Evolutionary conservation across 2,888 invertebrate genomes (phyloP).

Genomic region (Lacanobia wlatinum): DNA sequence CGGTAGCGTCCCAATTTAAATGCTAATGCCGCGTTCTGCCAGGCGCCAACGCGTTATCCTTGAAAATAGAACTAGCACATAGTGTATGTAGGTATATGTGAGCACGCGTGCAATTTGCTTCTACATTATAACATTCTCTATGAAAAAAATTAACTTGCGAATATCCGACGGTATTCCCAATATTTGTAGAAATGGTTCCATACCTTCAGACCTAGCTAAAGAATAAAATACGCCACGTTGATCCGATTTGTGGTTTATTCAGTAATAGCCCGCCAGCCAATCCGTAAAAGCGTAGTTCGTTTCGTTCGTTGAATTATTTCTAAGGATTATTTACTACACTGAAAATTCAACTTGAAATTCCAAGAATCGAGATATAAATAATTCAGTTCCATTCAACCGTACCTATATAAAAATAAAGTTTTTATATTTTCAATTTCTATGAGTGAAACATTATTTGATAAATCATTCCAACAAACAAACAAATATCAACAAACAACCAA

Average conservation of each 20-base stretch:
- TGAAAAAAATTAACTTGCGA: constrained; percentile 29
- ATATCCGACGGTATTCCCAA: constrained; percentile 14
- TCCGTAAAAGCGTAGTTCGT: constrained; percentile 38
- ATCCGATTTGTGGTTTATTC: constrained; percentile 39
- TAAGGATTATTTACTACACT: constrained; percentile 43
- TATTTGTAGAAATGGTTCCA: constrained; percentile 15
- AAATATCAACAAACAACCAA: too few species aligned
- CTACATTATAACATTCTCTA: constrained; percentile 40
- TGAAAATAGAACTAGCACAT: constrained; percentile 75
- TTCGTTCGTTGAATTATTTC: constrained; percentile 49
- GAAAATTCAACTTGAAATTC: constrained; percentile 37
- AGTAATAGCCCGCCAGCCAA: constrained; percentile 40
- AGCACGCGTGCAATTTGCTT: constrained; percentile 42
- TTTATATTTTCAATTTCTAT: constrained; percentile 41
- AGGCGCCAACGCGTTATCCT: constrained; percentile 75
- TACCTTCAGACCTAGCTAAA: not conserved
- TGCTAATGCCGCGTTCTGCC: constrained; percentile 79
- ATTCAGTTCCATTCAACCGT: constrained; percentile 34
- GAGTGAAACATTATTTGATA: constrained; percentile 30
- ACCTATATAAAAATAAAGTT: constrained; percentile 40
- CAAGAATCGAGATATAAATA: constrained; percentile 38
- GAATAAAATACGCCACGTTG: constrained; percentile 43
- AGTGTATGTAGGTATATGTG: constrained; percentile 76
- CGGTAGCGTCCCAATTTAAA: constrained; percentile 78
- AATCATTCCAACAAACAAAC: constrained; percentile 31